Percentiles rank a stretch among this genome's conserved stretches.
Conservation (phyloP, 1,140 invertebrate genomes). For the Aphelenchoides fujianensis region DNA sequence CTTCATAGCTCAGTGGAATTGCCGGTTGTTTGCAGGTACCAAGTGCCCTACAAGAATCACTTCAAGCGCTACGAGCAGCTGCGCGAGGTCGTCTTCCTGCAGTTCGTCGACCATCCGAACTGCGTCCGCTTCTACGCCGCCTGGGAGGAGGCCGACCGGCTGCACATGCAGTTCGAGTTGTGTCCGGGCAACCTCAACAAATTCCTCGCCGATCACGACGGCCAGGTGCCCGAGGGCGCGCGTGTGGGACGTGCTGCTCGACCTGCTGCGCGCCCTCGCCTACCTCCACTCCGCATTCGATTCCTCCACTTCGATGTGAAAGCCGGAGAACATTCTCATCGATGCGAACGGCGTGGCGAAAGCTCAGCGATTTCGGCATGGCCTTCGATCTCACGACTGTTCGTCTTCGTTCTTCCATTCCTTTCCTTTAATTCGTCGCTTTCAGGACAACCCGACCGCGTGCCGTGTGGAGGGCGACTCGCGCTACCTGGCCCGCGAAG, state of each 20-base stretch:
- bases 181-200: conserved; percentile 67
- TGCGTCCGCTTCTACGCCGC: conserved; percentile 71
- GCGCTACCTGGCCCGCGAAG: conserved; percentile 74
- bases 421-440: conserved; percentile 11
- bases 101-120: conserved; percentile 68
- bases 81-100: conserved; percentile 29
- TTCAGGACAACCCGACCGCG: conserved; percentile 37
- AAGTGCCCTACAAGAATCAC: conserved; percentile 18
- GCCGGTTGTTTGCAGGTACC: conserved; percentile 26
- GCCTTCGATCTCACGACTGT: conserved; percentile 67
- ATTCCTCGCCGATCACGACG: conserved; percentile 63
- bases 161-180: conserved; percentile 71
- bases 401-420: conserved; percentile 22
- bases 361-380: conserved; percentile 75
- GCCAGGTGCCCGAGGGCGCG: conserved; percentile 36
- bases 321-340: conserved; percentile 25
- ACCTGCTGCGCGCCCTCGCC: conserved; percentile 39
- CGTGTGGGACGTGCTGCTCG: conserved; percentile 35
- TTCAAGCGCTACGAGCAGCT: conserved; percentile 27
- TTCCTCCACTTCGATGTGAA: conserved; percentile 24
- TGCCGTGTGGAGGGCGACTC: conserved; percentile 71
- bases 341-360: conserved; percentile 68
- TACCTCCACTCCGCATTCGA: conserved; percentile 26
- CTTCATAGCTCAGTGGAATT: neutral
- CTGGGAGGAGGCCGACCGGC: conserved; percentile 73